These are phyloP conservation scores for Pangasius djambal DNA, from an alignment of 2,797 vertebrate genomes.

Conservation along the genomic window DNA sequence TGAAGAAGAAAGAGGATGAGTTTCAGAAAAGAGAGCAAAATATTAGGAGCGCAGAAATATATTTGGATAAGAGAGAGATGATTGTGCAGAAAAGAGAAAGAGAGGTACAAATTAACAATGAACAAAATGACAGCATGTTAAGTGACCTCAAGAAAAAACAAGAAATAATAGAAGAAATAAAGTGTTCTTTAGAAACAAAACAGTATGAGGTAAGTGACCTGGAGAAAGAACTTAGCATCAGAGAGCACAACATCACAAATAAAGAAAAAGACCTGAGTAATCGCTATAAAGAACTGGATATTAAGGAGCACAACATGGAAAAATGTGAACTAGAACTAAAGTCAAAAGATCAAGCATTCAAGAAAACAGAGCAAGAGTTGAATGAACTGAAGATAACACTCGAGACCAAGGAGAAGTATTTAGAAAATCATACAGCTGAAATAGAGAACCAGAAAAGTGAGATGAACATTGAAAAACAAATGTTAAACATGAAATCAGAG, in stretches of 20 bases:
- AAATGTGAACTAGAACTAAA: conserved; percentile 25
- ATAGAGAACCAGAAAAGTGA: conserved; percentile 40
- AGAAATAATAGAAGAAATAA: conserved; percentile 35
- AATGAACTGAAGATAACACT: conserved; percentile 26
- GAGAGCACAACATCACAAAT: conserved; percentile 1
- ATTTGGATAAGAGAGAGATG: conserved; percentile 40
- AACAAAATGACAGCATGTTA: conserved; percentile 12
- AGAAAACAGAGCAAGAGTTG: conserved; percentile 21
- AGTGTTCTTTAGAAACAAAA: conserved; percentile 34
- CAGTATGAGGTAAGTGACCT: conserved; percentile 12
- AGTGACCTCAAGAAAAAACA: conserved; percentile 37
- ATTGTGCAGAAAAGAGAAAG: conserved; percentile 46
- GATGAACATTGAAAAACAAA: conserved; percentile 64
- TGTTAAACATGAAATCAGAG: conserved; percentile 63
- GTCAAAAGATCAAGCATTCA: conserved; percentile 13
- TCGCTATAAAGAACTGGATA: conserved; percentile 10
- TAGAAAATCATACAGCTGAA: conserved; percentile 41
- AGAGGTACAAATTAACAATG: conserved; percentile 30
- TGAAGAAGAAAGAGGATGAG: conserved; percentile 49
- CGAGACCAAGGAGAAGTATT: conserved; percentile 24
- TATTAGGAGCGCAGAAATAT: conserved; percentile 45
- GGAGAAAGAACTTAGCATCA: conserved; percentile 30
- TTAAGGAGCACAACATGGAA: conserved; percentile 25
- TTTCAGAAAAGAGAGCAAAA: conserved; percentile 46
- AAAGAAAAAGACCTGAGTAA: conserved; percentile 25